These are phyloP conservation scores for Caenorhabditis sulstoni DNA, from an alignment of 2,888 invertebrate species.

Conservation along the genomic window DNA sequence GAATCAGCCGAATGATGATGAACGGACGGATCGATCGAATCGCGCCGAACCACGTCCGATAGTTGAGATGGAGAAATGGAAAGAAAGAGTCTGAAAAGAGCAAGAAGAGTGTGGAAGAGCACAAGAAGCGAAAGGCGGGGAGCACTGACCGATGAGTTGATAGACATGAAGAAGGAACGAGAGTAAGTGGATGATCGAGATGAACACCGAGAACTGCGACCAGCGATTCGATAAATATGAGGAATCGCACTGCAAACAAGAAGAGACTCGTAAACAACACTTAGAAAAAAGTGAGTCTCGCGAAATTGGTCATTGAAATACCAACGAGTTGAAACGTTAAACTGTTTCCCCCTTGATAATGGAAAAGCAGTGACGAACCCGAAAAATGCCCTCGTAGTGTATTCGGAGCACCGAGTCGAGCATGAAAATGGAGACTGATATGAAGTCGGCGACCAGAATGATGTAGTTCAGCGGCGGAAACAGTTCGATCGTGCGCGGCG, in stretches of 20 bases:
- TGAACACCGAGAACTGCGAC: slow-evolving; percentile 98
- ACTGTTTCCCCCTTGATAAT: too few species aligned
- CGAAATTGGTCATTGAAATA: too few species aligned
- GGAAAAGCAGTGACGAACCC: slow-evolving; percentile 83
- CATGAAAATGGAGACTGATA: slow-evolving; percentile 93
- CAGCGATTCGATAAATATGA: slow-evolving; percentile 86
- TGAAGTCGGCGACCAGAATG: slow-evolving; percentile 89
- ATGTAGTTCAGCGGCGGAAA: slow-evolving; percentile 89
- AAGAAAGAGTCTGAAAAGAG: slow-evolving; percentile 52
- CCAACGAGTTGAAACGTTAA: too few species aligned
- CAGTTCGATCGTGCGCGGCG: slow-evolving; percentile 94
- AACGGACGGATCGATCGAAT: slow-evolving; percentile 94
- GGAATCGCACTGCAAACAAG: slow-evolving; percentile 57
- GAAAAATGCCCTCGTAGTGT: slow-evolving; percentile 93
- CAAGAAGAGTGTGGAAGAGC: neutral
- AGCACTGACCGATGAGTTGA: slow-evolving; percentile 61
- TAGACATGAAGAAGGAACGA: slow-evolving; percentile 91
- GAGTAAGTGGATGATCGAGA: slow-evolving; percentile 97
- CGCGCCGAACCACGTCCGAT: slow-evolving; percentile 90
- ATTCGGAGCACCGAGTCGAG: slow-evolving; percentile 99
- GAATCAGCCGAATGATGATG: slow-evolving; percentile 95
- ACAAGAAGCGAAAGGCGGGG: too few species aligned
- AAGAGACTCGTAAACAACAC: too few species aligned
- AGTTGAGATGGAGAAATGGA: slow-evolving; percentile 82
- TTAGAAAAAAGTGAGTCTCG: too few species aligned